phyloP scores from a whole-genome alignment of 2,888 invertebrate species.

The Parapristionchus giblindavisi region DNA sequence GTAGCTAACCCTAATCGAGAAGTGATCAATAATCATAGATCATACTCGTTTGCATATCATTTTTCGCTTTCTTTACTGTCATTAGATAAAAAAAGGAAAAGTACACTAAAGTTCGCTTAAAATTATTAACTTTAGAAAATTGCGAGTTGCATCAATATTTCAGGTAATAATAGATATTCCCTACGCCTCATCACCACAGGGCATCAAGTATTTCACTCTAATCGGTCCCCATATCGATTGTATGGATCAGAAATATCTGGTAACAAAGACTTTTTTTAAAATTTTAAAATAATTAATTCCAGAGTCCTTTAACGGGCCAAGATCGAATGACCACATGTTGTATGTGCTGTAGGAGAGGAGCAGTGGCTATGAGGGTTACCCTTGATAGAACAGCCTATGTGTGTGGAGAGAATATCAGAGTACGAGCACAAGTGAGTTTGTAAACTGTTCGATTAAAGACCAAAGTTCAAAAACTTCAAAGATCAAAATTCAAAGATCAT shows the following conservation, averaged over 20 bases:
- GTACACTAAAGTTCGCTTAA: neutral
- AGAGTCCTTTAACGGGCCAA: constrained; percentile 78
- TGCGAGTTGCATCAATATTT: constrained; percentile 43
- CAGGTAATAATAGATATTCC: constrained; percentile 79
- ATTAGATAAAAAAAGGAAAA: neutral
- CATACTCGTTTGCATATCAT: neutral
- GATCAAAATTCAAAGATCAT: neutral
- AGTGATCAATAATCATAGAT: neutral
- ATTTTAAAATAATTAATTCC: constrained; percentile 43
- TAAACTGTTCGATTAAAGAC: neutral
- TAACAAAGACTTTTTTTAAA: constrained; percentile 69
- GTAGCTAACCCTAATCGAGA: neutral
- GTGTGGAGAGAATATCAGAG: constrained; percentile 65
- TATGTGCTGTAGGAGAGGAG: constrained; percentile 80
- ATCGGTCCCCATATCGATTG: constrained; percentile 83
- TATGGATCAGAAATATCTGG: constrained; percentile 83
- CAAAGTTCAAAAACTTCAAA: neutral
- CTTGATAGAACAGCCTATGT: constrained; percentile 82
- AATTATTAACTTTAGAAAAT: neutral
- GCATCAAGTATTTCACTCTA: constrained; percentile 82
- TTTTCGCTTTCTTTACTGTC: neutral
- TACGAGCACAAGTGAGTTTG: constrained; percentile 76
- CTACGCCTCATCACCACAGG: constrained; percentile 82
- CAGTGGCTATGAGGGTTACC: constrained; percentile 78
- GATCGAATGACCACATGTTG: constrained; percentile 79